Conservation (phyloP, 1,140 invertebrate genomes). For the Asbolus verrucosus region DNA sequence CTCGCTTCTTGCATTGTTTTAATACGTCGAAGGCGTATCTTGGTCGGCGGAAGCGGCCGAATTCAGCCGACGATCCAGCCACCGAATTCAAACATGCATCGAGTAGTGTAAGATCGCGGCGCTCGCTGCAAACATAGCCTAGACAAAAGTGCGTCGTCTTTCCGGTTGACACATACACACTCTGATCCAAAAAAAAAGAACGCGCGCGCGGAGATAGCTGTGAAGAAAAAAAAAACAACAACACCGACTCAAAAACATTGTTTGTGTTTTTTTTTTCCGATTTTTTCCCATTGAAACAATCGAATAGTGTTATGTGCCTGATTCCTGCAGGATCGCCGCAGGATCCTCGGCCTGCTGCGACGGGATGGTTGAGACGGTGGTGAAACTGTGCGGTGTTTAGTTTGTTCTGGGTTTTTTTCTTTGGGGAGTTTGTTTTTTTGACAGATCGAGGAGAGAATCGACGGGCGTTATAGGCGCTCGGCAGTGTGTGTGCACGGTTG, state of each 20-base stretch:
- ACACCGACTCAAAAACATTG: too few relatives aligned
- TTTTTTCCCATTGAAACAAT: background rate
- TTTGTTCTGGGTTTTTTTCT: background rate
- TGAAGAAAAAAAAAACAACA: constrained; percentile 14
- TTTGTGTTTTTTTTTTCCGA: constrained; percentile 11
- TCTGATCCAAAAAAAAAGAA: constrained; percentile 3
- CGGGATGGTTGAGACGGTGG: constrained; percentile 4
- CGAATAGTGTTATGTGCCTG: background rate
- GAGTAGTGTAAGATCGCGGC: constrained; percentile 42
- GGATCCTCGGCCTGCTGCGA: constrained; percentile 12
- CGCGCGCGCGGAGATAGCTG: constrained; percentile 4
- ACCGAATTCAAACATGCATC: constrained; percentile 45
- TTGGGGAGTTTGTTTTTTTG: background rate
- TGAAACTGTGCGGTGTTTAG: background rate
- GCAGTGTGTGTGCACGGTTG: constrained; percentile 5
- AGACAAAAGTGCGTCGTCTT: constrained; percentile 27
- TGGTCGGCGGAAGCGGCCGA: constrained; percentile 28
- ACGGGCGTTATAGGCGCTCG: constrained; percentile 40
- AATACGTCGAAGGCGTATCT: constrained; percentile 43
- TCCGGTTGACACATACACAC: constrained; percentile 4
- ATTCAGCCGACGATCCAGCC: constrained; percentile 6
- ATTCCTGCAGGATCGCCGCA: constrained; percentile 12
- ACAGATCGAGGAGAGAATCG: constrained; percentile 20
- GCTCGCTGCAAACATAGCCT: constrained; percentile 38
- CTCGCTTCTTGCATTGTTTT: constrained; percentile 52